phyloP scores from a whole-genome alignment of 2,113 vertebrate genomes.

The Procavia capensis region DNA sequence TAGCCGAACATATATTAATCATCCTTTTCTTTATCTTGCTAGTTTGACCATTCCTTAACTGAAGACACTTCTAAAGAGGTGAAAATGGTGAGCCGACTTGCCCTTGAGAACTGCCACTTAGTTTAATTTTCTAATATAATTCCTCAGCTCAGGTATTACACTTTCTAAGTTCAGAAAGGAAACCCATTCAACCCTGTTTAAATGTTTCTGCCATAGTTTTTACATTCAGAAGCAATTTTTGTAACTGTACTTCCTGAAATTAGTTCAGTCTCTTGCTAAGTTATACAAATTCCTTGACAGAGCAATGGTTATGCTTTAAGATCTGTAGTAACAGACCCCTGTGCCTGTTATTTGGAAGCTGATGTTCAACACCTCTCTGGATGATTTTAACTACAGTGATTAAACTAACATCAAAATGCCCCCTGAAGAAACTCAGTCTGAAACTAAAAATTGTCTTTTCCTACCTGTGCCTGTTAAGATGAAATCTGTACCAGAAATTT shows the following conservation, averaged over 20 bases:
- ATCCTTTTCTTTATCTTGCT: not conserved
- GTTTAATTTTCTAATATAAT: not conserved
- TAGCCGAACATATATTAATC: not conserved
- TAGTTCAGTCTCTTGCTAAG: constrained; percentile 42
- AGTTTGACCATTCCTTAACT: not conserved
- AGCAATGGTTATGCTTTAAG: not conserved
- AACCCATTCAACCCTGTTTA: not conserved
- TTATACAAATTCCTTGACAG: constrained; percentile 32
- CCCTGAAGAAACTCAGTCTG: not conserved
- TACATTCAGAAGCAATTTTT: constrained; percentile 32
- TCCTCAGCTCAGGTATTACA: not conserved
- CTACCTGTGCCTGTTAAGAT: not conserved
- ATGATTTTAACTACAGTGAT: not conserved
- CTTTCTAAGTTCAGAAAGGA: not conserved
- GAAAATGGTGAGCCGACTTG: not conserved
- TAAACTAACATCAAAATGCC: constrained; percentile 13
- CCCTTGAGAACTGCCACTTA: not conserved
- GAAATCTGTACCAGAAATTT: not conserved
- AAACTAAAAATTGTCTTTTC: constrained; percentile 7
- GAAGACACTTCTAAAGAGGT: not conserved
- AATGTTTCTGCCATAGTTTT: not conserved
- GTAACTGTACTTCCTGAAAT: constrained; percentile 11
- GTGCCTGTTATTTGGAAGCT: constrained; percentile 32
- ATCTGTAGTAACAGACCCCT: constrained; percentile 12
- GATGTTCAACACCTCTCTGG: constrained; percentile 39